phyloP scores from a whole-genome alignment of 2,888 invertebrate species.

The Melitaea athalia region DNA sequence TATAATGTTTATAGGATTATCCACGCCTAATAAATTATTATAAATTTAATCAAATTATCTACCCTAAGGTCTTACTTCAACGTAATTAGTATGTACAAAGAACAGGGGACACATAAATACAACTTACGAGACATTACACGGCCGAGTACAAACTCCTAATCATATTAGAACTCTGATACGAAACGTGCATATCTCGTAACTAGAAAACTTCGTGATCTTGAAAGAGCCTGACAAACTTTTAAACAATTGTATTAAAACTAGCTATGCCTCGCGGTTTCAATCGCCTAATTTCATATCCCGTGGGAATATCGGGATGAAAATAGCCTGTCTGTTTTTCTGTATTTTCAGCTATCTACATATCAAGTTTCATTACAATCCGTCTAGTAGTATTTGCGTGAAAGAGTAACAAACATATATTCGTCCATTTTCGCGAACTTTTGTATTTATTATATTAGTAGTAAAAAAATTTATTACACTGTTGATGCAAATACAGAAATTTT shows the following conservation, averaged over 20 bases:
- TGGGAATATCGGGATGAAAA: no score
- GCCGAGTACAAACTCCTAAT: slow-evolving; percentile 11
- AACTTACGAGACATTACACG: slow-evolving; percentile 6
- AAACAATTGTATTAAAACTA: slow-evolving; percentile 3
- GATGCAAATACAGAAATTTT: slow-evolving; percentile 21
- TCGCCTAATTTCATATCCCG: no score
- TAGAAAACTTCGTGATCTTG: neutral
- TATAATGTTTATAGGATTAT: neutral
- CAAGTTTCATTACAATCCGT: no score
- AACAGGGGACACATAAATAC: slow-evolving; percentile 7
- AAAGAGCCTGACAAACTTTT: slow-evolving; percentile 1
- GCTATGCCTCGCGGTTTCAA: no score
- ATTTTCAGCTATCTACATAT: no score
- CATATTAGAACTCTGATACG: slow-evolving; percentile 1
- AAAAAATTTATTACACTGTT: neutral
- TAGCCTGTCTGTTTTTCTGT: no score
- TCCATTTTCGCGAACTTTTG: no score
- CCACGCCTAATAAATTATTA: neutral
- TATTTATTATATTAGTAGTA: no score
- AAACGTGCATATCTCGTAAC: slow-evolving; percentile 5
- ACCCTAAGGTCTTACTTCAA: neutral
- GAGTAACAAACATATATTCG: no score
- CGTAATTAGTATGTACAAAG: neutral
- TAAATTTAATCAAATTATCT: slow-evolving; percentile 3
- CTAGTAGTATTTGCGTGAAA: no score